These are phyloP conservation scores for Pterostichus madidus DNA, from an alignment of 2,888 invertebrate genomes.

Conservation along the genomic window DNA sequence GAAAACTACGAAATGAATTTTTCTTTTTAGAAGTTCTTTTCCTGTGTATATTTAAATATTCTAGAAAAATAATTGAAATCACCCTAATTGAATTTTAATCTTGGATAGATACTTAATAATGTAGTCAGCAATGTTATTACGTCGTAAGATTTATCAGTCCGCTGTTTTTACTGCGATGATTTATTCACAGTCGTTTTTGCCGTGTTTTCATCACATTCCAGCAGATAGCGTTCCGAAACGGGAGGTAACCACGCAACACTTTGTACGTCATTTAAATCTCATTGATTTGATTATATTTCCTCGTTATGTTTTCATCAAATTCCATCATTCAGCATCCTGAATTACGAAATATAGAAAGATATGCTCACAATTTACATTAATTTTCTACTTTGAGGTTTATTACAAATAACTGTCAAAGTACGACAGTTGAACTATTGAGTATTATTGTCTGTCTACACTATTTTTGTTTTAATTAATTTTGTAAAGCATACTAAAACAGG, in stretches of 20 bases:
- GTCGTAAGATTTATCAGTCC: not conserved
- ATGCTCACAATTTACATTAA: too few relatives aligned
- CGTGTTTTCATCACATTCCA: conserved; percentile 15
- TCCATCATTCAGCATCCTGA: not conserved
- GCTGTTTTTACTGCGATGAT: conserved; percentile 21
- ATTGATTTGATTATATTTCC: conserved; percentile 27
- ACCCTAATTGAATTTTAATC: conserved; percentile 31
- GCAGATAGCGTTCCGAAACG: not conserved
- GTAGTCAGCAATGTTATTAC: conserved; percentile 22
- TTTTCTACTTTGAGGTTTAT: too few relatives aligned
- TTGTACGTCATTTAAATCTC: not conserved
- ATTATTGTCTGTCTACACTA: too few relatives aligned
- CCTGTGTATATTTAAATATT: not conserved
- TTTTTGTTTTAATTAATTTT: too few relatives aligned
- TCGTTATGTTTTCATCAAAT: not conserved
- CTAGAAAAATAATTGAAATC: not conserved
- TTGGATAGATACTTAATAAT: conserved; percentile 6
- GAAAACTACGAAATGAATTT: too few relatives aligned
- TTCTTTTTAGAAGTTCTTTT: too few relatives aligned
- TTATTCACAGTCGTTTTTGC: conserved; percentile 24
- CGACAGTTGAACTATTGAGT: too few relatives aligned
- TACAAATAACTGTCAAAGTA: too few relatives aligned
- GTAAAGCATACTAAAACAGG: too few relatives aligned
- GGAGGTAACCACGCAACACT: not conserved
- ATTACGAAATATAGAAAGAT: not conserved